These are phyloP conservation scores for Neogale vison DNA, from an alignment of 2,113 vertebrate genomes.

Conservation along the genomic window DNA sequence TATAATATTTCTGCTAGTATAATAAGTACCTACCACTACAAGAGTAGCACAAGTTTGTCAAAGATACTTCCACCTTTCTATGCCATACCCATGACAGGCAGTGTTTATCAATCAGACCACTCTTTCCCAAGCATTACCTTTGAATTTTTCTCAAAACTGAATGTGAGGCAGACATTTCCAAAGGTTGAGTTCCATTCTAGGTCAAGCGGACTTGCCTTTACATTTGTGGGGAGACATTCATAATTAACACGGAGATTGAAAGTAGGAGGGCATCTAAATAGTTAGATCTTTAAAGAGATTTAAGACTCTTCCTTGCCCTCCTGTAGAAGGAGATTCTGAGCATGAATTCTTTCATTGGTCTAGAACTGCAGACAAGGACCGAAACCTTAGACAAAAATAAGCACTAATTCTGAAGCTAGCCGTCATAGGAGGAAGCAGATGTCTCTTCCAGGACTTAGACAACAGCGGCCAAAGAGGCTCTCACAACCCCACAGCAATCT, in stretches of 20 bases:
- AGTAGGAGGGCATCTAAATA: neutral
- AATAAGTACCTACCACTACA: neutral
- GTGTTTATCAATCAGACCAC: neutral
- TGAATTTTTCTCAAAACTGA: neutral
- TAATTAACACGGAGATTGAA: neutral
- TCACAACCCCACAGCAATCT: neutral
- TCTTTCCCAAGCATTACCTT: neutral
- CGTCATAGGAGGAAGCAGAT: neutral
- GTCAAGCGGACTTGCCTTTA: neutral
- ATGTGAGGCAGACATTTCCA: neutral
- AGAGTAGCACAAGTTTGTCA: neutral
- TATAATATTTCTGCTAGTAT: neutral
- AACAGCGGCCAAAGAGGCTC: neutral
- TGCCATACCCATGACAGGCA: neutral
- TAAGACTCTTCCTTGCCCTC: neutral
- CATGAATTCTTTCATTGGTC: neutral
- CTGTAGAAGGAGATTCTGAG: neutral
- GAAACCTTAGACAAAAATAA: neutral
- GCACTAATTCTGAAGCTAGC: neutral
- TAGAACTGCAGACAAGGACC: neutral
- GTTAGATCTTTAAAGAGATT: neutral
- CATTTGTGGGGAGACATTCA: neutral
- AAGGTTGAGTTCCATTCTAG: neutral
- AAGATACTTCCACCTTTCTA: neutral
- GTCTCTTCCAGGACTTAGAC: neutral